Evolutionary conservation across 2,797 vertebrate species (phyloP), one percentile per base, ranked within the genome.

Genomic region (Geotria australis): DNA sequence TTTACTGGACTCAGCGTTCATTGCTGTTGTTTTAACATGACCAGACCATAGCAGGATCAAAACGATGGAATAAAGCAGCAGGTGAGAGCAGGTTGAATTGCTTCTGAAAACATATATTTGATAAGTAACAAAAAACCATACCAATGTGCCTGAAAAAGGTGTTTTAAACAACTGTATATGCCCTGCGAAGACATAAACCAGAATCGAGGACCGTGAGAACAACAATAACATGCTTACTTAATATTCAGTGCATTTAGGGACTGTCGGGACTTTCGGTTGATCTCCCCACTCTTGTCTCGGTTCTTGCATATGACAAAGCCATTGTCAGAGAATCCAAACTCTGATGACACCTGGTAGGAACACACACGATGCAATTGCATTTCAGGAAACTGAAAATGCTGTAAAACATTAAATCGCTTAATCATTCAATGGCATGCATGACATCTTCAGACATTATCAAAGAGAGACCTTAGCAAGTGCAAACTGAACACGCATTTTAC

Each of bases 291-390:
- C 73, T 82, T 78, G 73, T 98, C 82, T 65, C 91, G 80, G 68
- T 94, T 94, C 72, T 76, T 70, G 70, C 89, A 98, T 63, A 98
- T 69, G 1, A 85, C 85, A 68, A 98, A 95, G 4, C 84, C 83
- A 15, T 91, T 95, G 63, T 83, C 81, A 62, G 73, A 83, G 72
- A 94, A 91, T 9, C 89, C 89, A 71, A 95, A 96, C 60, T 96
- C 89, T 72, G 86, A 83, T 48, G 75, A 86, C 57, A 96, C 85
- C 91, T 98, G 71, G 2, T 63, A 65, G 62, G 48, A 64, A 47
- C 62, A 15, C 14, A 12, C 11, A 51, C 11, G 10, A 55, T 24
- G 9, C 55, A 24, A n/a, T n/a, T 24, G 9, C 38, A 55, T 38
- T 38, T 5, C 5, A 38, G 5, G 24, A 24, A 38, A 38, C 24